phyloP scores from a whole-genome alignment of 2,888 invertebrate genomes.

The Phorcus lineatus region DNA sequence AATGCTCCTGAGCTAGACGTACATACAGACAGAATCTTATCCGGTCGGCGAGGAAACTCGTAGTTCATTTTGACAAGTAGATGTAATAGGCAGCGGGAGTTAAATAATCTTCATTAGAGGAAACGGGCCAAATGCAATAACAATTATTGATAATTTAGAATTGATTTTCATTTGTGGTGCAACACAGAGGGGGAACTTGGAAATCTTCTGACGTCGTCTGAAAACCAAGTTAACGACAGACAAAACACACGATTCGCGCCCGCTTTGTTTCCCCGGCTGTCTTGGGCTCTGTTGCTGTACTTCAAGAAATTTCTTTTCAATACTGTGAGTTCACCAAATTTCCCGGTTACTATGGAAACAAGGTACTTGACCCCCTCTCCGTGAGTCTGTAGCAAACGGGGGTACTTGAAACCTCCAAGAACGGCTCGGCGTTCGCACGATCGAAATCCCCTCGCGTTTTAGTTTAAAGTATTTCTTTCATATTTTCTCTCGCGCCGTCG shows the following conservation, averaged over 20 bases:
- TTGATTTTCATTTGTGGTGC: background rate
- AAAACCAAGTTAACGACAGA: background rate
- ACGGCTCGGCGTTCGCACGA: background rate
- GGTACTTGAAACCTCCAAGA: background rate
- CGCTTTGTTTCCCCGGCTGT: constrained; percentile 4
- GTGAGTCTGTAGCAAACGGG: background rate
- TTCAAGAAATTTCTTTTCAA: constrained; percentile 28
- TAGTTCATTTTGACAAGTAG: background rate
- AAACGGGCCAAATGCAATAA: constrained; percentile 9
- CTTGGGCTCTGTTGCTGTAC: background rate
- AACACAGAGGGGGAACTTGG: background rate
- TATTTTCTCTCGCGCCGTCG: background rate
- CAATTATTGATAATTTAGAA: constrained; percentile 22
- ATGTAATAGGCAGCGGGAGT: background rate
- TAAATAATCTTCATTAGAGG: constrained; percentile 14
- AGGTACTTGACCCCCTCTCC: constrained; percentile 28
- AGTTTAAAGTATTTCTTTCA: background rate
- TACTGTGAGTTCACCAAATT: constrained; percentile 28
- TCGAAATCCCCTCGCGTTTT: background rate
- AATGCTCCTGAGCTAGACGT: no score
- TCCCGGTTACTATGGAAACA: constrained; percentile 27
- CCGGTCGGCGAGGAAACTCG: no score
- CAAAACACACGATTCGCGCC: constrained; percentile 8
- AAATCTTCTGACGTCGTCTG: background rate
- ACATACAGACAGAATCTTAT: no score